phyloP scores from a whole-genome alignment of 2,797 vertebrate genomes.

The Dicrostonyx torquatus region DNA sequence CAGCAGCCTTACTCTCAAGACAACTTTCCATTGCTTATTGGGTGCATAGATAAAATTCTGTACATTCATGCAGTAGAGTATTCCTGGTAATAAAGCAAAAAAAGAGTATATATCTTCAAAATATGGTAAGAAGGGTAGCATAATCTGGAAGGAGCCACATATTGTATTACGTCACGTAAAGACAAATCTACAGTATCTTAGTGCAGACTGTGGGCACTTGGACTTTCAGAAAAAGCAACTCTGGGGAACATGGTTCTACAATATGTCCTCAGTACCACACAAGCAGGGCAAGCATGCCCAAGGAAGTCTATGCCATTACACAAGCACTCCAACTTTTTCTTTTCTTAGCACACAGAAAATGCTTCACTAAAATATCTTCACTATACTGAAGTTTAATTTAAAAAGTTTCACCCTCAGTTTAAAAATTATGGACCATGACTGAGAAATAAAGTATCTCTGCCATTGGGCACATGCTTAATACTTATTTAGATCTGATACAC shows the following conservation, averaged over 20 bases:
- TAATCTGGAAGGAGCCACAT: not conserved
- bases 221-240: not conserved
- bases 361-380: not conserved
- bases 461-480: not conserved
- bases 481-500: not conserved
- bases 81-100: not conserved
- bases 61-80: not conserved
- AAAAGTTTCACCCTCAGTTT: not conserved
- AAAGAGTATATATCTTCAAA: not conserved
- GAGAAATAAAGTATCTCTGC: not conserved
- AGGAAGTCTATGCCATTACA: not conserved
- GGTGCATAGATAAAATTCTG: not conserved
- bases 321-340: not conserved
- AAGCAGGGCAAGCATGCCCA: not conserved
- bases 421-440: not conserved
- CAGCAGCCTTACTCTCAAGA: not conserved
- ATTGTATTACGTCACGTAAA: not conserved
- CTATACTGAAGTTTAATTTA: not conserved
- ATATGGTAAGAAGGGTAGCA: not conserved
- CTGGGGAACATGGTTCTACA: not conserved
- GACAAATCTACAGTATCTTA: not conserved
- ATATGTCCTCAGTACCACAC: not conserved
- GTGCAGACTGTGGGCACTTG: not conserved
- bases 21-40: not conserved
- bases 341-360: not conserved